A percentile compares a stretch with the other conserved stretches of the same genome.
These are phyloP conservation scores for Semnornis frantzii DNA, from an alignment of 2,113 vertebrate genomes.

Conservation along the genomic window DNA sequence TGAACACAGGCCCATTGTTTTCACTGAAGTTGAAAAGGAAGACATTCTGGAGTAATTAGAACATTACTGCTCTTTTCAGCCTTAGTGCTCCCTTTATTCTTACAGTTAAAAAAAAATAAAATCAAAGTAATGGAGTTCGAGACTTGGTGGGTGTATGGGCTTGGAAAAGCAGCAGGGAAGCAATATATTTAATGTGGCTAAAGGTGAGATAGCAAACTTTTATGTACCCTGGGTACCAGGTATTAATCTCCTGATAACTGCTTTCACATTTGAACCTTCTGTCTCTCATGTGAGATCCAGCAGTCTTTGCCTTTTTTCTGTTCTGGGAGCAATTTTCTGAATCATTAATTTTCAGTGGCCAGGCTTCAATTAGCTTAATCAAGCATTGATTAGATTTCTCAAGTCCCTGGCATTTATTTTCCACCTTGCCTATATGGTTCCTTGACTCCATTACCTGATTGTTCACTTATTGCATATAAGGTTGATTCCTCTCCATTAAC, in stretches of 20 bases:
- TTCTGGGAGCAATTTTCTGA: slow-evolving; percentile 69
- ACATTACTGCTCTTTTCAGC: slow-evolving; percentile 3
- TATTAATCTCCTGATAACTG: slow-evolving; percentile 68
- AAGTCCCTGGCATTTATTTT: slow-evolving; percentile 69
- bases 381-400: slow-evolving; percentile 73
- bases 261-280: slow-evolving; percentile 65
- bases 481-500: slow-evolving; percentile 69
- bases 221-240: background rate
- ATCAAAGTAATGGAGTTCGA: slow-evolving; percentile 15
- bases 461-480: slow-evolving; percentile 49
- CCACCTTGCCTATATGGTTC: slow-evolving; percentile 70
- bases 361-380: slow-evolving; percentile 75
- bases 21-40: slow-evolving; percentile 15
- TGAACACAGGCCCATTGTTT: slow-evolving; percentile 50
- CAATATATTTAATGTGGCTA: background rate
- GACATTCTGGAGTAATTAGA: slow-evolving; percentile 55
- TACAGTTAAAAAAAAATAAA: background rate
- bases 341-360: slow-evolving; percentile 75
- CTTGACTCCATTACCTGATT: slow-evolving; percentile 69
- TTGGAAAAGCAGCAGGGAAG: slow-evolving; percentile 18
- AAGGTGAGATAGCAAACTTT: slow-evolving; percentile 55
- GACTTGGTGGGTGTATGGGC: background rate
- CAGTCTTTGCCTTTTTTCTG: slow-evolving; percentile 57
- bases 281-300: slow-evolving; percentile 40
- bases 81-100: background rate